A percentile compares a stretch with the other conserved stretches of the same genome.
phyloP scores from a whole-genome alignment of 2,888 invertebrate genomes.

The Pristionchus entomophagus region DNA sequence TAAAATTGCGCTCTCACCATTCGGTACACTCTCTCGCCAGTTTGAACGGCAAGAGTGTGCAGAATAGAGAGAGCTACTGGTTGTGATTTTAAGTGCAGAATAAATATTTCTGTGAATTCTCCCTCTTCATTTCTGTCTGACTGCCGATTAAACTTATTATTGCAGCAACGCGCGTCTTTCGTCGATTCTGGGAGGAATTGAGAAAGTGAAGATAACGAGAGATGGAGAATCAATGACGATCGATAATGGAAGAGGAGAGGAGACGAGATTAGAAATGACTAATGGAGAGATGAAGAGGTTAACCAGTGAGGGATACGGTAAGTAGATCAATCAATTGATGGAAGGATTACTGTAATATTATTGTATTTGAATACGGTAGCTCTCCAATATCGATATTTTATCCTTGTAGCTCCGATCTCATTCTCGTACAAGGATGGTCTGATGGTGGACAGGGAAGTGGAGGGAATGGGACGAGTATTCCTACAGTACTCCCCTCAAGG shows the following conservation, averaged over 20 bases:
- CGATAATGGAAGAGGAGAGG: constrained; percentile 12
- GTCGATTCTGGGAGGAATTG: constrained; percentile 51
- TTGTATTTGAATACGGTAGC: too few species aligned
- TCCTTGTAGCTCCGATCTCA: constrained; percentile 52
- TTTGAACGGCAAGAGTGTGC: too few species aligned
- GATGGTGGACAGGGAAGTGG: constrained; percentile 51
- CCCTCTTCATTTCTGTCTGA: too few species aligned
- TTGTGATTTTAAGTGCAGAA: too few species aligned
- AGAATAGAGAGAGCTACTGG: too few species aligned
- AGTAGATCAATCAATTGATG: constrained; percentile 52
- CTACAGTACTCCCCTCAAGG: constrained; percentile 4
- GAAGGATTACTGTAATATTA: too few species aligned
- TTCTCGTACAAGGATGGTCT: constrained; percentile 55
- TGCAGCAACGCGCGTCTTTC: not conserved
- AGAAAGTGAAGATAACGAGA: not conserved
- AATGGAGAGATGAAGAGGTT: constrained; percentile 45
- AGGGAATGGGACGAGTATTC: not conserved
- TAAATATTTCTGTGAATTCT: too few species aligned
- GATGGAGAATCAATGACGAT: not conserved
- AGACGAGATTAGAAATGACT: not conserved
- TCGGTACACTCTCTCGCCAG: too few species aligned
- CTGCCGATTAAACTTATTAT: too few species aligned
- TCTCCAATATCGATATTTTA: too few species aligned
- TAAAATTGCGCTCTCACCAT: not conserved
- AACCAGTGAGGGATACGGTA: constrained; percentile 53